Percentiles rank a stretch among this genome's conserved stretches.
Conservation (phyloP, 2,113 vertebrate species). For the Saimiri boliviensis region DNA sequence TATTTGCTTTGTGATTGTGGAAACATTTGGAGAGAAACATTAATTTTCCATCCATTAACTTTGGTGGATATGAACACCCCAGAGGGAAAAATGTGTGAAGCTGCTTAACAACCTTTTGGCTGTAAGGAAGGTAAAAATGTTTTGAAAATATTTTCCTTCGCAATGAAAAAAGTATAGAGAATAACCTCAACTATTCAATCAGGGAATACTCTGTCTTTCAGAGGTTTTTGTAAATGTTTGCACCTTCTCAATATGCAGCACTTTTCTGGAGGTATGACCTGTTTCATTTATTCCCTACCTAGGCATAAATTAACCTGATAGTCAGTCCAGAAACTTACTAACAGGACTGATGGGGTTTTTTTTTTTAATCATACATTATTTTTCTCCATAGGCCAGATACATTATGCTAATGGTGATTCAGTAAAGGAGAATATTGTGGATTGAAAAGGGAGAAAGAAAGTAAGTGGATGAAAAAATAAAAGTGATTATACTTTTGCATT, state of each 20-base stretch:
- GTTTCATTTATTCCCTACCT: background rate
- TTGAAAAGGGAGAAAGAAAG: background rate
- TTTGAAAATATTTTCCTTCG: slow-evolving; percentile 62
- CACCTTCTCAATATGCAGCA: slow-evolving; percentile 2
- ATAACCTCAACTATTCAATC: background rate
- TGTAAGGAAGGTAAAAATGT: slow-evolving; percentile 67
- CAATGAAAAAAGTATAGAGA: slow-evolving; percentile 32
- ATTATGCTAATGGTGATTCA: background rate
- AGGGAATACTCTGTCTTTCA: background rate
- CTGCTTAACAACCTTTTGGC: slow-evolving; percentile 67
- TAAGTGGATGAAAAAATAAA: slow-evolving; percentile 15
- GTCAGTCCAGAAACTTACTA: background rate
- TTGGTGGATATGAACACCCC: slow-evolving; percentile 71
- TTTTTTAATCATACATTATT: background rate
- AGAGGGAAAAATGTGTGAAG: slow-evolving; percentile 65
- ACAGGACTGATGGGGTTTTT: background rate
- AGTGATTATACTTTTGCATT: background rate
- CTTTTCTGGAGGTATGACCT: background rate
- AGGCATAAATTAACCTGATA: background rate
- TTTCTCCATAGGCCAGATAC: background rate
- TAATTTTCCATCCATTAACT: slow-evolving; percentile 79
- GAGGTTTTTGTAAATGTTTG: slow-evolving; percentile 26
- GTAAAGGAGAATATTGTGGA: background rate
- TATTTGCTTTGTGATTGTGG: slow-evolving; percentile 74
- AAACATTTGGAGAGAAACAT: slow-evolving; percentile 77